Percentiles rank a stretch among this genome's conserved stretches.
phyloP scores from a whole-genome alignment of 2,888 invertebrate species.

The Ectemnius lituratus region DNA sequence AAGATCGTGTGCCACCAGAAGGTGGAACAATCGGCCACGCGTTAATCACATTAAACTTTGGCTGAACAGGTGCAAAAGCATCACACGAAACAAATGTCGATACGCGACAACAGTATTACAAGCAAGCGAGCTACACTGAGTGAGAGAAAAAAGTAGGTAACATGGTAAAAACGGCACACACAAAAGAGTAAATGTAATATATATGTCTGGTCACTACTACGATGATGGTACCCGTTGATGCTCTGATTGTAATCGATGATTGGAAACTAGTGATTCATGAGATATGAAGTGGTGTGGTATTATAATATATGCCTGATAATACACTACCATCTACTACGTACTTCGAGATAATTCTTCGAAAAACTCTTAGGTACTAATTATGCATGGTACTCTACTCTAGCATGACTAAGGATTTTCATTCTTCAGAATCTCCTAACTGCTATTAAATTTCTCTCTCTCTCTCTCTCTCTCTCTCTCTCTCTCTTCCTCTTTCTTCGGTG shows the following conservation, averaged over 20 bases:
- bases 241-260: background rate
- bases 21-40: constrained; percentile 60
- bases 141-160: constrained; percentile 21
- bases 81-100: constrained; percentile 44
- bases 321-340: constrained; percentile 5
- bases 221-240: background rate
- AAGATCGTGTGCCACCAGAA: constrained; percentile 35
- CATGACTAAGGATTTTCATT: constrained; percentile 1
- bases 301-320: background rate
- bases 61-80: constrained; percentile 48
- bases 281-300: constrained; percentile 11
- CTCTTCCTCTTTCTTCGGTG: no score
- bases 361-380: background rate
- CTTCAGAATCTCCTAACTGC: background rate
- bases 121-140: constrained; percentile 45
- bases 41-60: constrained; percentile 1
- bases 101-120: constrained; percentile 36
- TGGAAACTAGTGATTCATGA: constrained; percentile 20
- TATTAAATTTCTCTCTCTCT: background rate
- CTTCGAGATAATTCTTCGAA: background rate
- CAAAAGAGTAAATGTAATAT: background rate
- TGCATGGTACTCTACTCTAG: constrained; percentile 7
- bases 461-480: background rate
- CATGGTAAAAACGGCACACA: constrained; percentile 25
- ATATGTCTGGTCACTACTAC: background rate